phyloP scores from a whole-genome alignment of 2,888 invertebrate genomes.

The Thyatira batis region DNA sequence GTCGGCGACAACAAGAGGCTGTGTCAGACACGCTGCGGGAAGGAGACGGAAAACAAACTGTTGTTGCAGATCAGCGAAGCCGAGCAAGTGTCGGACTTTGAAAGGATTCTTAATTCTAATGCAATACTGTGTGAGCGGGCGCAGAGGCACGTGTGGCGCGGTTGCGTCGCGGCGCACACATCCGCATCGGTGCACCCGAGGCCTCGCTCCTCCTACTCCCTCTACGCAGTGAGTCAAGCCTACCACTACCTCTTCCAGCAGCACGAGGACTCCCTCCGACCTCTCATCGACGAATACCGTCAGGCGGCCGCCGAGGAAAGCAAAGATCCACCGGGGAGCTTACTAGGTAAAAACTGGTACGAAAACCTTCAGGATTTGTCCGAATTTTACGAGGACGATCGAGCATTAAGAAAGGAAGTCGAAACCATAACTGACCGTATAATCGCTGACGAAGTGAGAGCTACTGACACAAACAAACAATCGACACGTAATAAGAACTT shows the following conservation, averaged over 20 bases:
- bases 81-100: conserved; percentile 83
- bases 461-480: conserved; percentile 35
- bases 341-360: conserved; percentile 61
- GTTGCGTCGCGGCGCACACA: conserved; percentile 51
- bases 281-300: conserved; percentile 66
- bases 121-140: conserved; percentile 75
- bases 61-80: conserved; percentile 83
- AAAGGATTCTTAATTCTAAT: conserved; percentile 84
- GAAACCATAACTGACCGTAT: conserved; percentile 65
- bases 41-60: conserved; percentile 77
- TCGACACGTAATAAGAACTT: conserved; percentile 55
- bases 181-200: conserved; percentile 61
- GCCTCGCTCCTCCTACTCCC: conserved; percentile 70
- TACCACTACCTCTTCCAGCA: conserved; percentile 72
- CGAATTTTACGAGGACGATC: conserved; percentile 79
- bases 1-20: conserved; percentile 74
- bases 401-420: conserved; percentile 57
- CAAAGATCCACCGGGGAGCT: conserved; percentile 45
- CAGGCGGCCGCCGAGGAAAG: conserved; percentile 42
- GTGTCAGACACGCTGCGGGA: conserved; percentile 65
- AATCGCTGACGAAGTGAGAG: conserved; percentile 54
- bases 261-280: conserved; percentile 75
- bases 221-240: conserved; percentile 69
- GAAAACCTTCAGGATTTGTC: conserved; percentile 72
- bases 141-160: conserved; percentile 70